Evolutionary conservation across 2,888 invertebrate species (phyloP), one percentile per base, ranked within the genome.

Genomic region (Agrenia bidenticulata): DNA sequence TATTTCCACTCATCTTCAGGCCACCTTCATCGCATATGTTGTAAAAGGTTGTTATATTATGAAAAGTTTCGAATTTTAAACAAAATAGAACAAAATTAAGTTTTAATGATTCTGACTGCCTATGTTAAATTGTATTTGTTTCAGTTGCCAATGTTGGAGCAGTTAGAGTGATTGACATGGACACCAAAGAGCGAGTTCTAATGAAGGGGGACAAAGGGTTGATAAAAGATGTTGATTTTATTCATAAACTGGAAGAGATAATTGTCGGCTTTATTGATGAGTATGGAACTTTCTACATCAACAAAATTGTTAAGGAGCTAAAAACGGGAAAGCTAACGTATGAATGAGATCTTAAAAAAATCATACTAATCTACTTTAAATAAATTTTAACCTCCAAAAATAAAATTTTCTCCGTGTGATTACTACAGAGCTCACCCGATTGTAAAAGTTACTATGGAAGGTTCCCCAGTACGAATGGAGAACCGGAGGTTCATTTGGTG

Each of bases 151-250:
- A 71, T 15, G 62, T 79, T 57, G 83, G 83, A 23, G 89, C 91
- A 83, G 90, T 96, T 7, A 85, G 95, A 49, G 88, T 97, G 13
- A 87, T 91, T 9, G 90, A 92, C 80, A 85, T 86, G 75, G 88
- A 88, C 68, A 85, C 86, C 1, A 87, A 89, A 76, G 84, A 88
- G 72, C 85, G 95, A 61, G 85, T 88, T 1, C 83, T 96, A 23
- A 87, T 96, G 60, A 93, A 92, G 80, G 93, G 92, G 49, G 89
- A 93, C 84, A 86, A 86, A 58, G 94, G 93, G 42, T 85, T 89
- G 79, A 89, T 96, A n/a, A 87, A 91, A 80, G 97, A 97, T 80
- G 81, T 97, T 56, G 87, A 94, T 1, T 97, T 97, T 82, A 92
- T 95, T 2, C 89, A 91, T 79, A 87, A 90, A 53, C 85, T 86